phyloP scores from a whole-genome alignment of 2,797 vertebrate genomes.

The Thunnus albacares region DNA sequence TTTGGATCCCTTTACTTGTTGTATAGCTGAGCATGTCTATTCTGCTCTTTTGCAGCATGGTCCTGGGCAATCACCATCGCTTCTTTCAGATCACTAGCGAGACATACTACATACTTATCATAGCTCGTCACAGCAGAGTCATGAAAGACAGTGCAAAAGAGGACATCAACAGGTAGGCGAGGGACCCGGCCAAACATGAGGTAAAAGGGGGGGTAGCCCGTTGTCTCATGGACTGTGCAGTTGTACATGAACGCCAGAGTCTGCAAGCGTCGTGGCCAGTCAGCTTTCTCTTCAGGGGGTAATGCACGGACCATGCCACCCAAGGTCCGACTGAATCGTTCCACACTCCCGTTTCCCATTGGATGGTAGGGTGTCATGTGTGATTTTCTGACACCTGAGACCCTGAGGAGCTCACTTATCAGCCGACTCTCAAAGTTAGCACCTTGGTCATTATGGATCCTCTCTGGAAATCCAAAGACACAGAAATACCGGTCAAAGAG shows the following conservation, averaged over 20 bases:
- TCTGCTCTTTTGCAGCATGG: slow-evolving; percentile 40
- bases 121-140: slow-evolving; percentile 13
- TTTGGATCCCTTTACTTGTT: slow-evolving; percentile 42
- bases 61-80: slow-evolving; percentile 31
- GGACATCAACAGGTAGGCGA: not conserved
- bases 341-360: slow-evolving; percentile 9
- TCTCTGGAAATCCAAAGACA: slow-evolving; percentile 38
- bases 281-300: not conserved
- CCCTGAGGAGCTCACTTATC: slow-evolving; percentile 28
- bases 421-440: slow-evolving; percentile 36
- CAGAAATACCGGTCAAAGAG: slow-evolving; percentile 42
- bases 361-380: not conserved
- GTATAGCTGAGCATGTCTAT: slow-evolving; percentile 33
- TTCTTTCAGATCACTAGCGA: slow-evolving; percentile 24
- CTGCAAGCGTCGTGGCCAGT: too few relatives aligned
- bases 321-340: slow-evolving; percentile 27
- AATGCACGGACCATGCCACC: slow-evolving; percentile 29
- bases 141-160: slow-evolving; percentile 5
- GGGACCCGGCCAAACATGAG: slow-evolving; percentile 7
- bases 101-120: slow-evolving; percentile 20
- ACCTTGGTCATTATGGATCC: slow-evolving; percentile 38
- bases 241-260: too few relatives aligned
- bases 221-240: too few relatives aligned
- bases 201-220: not conserved
- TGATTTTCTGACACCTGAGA: slow-evolving; percentile 32